These are phyloP conservation scores for Meliscaeva auricollis DNA, from an alignment of 2,888 invertebrate species.

Conservation along the genomic window DNA sequence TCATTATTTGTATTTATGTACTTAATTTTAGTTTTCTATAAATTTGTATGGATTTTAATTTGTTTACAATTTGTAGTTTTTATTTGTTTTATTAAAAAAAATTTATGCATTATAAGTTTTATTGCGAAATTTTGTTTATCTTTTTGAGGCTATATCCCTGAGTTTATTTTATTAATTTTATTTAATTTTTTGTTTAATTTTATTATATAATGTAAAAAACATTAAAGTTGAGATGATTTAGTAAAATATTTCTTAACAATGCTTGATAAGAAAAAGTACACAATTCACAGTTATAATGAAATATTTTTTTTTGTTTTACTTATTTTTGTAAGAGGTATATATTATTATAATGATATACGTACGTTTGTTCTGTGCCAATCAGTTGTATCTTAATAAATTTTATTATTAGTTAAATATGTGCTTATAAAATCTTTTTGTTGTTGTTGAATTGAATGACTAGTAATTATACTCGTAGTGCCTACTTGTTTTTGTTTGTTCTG, in stretches of 20 bases:
- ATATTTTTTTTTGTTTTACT: constrained; percentile 30
- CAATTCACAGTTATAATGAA: constrained; percentile 55
- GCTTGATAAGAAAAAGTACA: constrained; percentile 48
- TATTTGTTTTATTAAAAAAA: constrained; percentile 10
- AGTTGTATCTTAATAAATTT: constrained; percentile 45
- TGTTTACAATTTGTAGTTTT: constrained; percentile 42
- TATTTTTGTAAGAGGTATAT: constrained; percentile 53
- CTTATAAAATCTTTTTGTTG: background rate
- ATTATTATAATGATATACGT: constrained; percentile 41
- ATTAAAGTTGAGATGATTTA: constrained; percentile 67
- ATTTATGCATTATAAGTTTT: constrained; percentile 66
- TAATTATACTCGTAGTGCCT: constrained; percentile 32
- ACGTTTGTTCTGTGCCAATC: constrained; percentile 39
- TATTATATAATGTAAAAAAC: constrained; percentile 63
- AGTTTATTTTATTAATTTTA: constrained; percentile 81
- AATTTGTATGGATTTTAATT: constrained; percentile 62
- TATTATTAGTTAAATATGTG: constrained; percentile 53
- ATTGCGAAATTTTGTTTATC: constrained; percentile 71
- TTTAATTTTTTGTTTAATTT: constrained; percentile 81
- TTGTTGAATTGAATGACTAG: constrained; percentile 5
- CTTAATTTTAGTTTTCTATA: constrained; percentile 53
- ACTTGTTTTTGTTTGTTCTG: background rate
- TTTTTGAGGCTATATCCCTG: constrained; percentile 83
- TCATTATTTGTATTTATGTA: constrained; percentile 17
- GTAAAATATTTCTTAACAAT: constrained; percentile 47